These are phyloP conservation scores for Leptinotarsa texana DNA, from an alignment of 1,140 invertebrate genomes.

Conservation along the genomic window DNA sequence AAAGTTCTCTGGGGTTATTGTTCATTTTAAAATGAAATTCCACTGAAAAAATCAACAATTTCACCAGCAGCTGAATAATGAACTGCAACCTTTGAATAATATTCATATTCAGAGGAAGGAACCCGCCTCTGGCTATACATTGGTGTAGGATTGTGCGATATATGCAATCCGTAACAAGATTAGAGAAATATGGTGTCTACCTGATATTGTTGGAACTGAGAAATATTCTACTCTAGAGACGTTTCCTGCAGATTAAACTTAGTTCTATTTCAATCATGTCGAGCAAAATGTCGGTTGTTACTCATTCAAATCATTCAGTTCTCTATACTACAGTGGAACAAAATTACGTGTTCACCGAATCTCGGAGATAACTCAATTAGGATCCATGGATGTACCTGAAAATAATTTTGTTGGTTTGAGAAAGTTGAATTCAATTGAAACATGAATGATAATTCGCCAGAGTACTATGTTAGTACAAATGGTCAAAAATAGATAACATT, in stretches of 20 bases:
- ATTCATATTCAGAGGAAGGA: too few species aligned
- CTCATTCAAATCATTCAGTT: neutral
- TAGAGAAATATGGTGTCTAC: neutral
- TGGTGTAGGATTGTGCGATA: neutral
- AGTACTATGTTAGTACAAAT: too few species aligned
- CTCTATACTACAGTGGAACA: neutral
- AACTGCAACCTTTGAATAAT: too few species aligned
- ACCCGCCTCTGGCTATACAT: neutral
- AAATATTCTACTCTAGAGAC: neutral
- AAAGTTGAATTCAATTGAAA: too few species aligned
- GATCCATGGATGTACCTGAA: too few species aligned
- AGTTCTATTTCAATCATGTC: constrained; percentile 1
- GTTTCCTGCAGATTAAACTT: neutral
- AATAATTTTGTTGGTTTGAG: too few species aligned
- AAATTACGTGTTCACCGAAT: neutral
- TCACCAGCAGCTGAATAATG: too few species aligned
- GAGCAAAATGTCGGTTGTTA: neutral
- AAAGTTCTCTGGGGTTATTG: too few species aligned
- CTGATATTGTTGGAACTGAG: neutral
- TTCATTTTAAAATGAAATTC: too few species aligned
- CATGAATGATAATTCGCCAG: too few species aligned
- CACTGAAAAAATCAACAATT: too few species aligned
- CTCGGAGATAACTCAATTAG: neutral
- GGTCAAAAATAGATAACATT: too few species aligned
- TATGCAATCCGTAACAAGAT: neutral